Percentiles rank a stretch among this genome's conserved stretches.
Conservation (phyloP, 2,888 invertebrate species). For the Gryllus longicercus region DNA sequence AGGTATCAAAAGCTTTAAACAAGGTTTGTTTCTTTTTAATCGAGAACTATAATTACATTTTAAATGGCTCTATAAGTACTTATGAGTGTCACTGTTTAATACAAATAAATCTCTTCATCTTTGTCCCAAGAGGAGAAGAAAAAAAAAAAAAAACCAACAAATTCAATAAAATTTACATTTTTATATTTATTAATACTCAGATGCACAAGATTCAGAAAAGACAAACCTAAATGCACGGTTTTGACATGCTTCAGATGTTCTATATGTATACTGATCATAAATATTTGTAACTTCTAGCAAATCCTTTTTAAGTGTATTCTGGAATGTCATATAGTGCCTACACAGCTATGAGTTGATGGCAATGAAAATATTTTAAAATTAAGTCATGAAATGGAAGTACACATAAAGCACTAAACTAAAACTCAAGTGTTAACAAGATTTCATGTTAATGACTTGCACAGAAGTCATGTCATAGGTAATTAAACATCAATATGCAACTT, state of each 20-base stretch:
- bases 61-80: neutral
- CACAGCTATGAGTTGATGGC: neutral
- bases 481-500: neutral
- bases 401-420: neutral
- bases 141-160: neutral
- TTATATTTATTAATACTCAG: neutral
- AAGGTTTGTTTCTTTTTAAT: neutral
- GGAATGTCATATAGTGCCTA: constrained; percentile 10
- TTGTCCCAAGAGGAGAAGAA: no score
- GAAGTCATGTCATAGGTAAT: constrained; percentile 3
- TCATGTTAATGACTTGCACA: neutral
- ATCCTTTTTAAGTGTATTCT: neutral
- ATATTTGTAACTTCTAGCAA: neutral
- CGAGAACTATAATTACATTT: neutral
- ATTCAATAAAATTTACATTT: neutral
- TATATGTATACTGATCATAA: neutral
- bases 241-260: no score
- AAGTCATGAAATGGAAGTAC: neutral
- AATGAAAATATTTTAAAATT: neutral
- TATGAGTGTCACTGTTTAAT: neutral
- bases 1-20: neutral
- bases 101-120: neutral
- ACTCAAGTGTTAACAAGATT: no score
- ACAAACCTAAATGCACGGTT: no score
- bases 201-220: no score